Evolutionary conservation across 2,113 vertebrate genomes (phyloP).

Genomic region (Piaya cayana): DNA sequence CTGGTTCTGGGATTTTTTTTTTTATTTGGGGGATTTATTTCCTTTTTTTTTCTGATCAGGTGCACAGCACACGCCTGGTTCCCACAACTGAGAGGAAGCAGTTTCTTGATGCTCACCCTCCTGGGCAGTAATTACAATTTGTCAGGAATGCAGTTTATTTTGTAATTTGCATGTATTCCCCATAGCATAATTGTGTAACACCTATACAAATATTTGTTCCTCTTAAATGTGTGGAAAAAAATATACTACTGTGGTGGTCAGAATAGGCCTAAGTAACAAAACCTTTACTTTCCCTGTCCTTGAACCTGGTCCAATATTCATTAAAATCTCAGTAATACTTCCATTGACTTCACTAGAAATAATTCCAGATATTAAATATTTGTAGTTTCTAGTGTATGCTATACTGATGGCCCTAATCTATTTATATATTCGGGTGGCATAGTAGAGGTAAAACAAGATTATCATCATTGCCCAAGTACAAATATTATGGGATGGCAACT

Average conservation of each 20-base stretch:
- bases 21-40: not conserved
- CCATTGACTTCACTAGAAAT: not conserved
- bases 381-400: not conserved
- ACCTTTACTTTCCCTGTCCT: not conserved
- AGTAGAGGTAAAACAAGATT: not conserved
- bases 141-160: conserved; percentile 62
- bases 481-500: not conserved
- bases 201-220: conserved; percentile 74
- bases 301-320: not conserved
- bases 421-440: not conserved
- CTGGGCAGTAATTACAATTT: conserved; percentile 78
- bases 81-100: conserved; percentile 58
- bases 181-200: conserved; percentile 52
- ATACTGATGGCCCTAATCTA: not conserved
- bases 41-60: conserved; percentile 25
- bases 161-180: conserved; percentile 72
- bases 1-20: not conserved
- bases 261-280: not conserved
- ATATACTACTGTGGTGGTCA: not conserved
- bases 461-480: not conserved
- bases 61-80: conserved; percentile 45
- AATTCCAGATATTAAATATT: not conserved
- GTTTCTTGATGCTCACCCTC: conserved; percentile 63
- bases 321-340: not conserved
- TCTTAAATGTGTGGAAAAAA: conserved; percentile 33